These are phyloP conservation scores for Gallinago nigripennis DNA, from an alignment of 2,797 vertebrate species.

Conservation along the genomic window DNA sequence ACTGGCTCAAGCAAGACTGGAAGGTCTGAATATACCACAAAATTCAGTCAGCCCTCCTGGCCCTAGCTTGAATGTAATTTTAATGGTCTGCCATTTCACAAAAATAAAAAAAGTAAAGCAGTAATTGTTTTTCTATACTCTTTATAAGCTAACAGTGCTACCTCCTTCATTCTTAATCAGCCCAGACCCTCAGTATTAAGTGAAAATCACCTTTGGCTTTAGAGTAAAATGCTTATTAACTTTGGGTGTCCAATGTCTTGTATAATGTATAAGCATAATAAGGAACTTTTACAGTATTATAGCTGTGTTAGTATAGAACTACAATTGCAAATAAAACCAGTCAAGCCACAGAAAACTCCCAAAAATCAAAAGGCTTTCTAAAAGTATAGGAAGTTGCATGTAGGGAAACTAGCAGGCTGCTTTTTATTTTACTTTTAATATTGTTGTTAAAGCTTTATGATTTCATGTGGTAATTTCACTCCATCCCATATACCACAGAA, in stretches of 20 bases:
- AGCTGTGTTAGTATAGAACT: background rate
- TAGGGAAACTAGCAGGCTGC: background rate
- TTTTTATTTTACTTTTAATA: background rate
- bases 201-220: background rate
- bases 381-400: background rate
- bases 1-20: background rate
- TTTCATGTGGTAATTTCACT: background rate
- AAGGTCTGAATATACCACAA: background rate
- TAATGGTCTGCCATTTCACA: background rate
- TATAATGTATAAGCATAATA: background rate
- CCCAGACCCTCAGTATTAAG: background rate
- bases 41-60: background rate
- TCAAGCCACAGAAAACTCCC: background rate
- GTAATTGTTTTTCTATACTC: background rate
- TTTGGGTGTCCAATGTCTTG: background rate
- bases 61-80: background rate
- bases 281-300: background rate
- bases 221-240: background rate
- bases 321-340: background rate
- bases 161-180: background rate
- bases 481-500: background rate
- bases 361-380: background rate
- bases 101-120: background rate
- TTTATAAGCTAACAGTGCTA: background rate
- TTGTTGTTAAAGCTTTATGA: background rate